phyloP scores from a whole-genome alignment of 1,140 invertebrate genomes.

The Cotesia vestalis region DNA sequence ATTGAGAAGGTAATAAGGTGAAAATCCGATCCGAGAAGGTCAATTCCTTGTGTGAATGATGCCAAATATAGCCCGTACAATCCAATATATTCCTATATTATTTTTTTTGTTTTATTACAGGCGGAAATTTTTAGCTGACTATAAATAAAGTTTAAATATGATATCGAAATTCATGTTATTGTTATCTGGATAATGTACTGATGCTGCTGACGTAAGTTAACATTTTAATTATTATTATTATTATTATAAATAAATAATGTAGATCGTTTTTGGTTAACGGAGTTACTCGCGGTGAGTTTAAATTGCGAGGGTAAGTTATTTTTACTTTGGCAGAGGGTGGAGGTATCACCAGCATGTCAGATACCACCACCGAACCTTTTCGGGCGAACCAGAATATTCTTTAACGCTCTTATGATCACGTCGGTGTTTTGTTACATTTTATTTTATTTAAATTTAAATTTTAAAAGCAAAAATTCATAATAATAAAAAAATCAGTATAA shows the following conservation, averaged over 20 bases:
- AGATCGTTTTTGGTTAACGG: slow-evolving; percentile 39
- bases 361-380: slow-evolving; percentile 57
- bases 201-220: slow-evolving; percentile 22
- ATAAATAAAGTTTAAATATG: too few relatives aligned
- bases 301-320: slow-evolving; percentile 58
- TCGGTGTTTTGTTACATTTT: slow-evolving; percentile 58
- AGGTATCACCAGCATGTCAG: slow-evolving; percentile 34
- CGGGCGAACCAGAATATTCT: slow-evolving; percentile 55
- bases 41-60: too few relatives aligned
- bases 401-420: slow-evolving; percentile 34
- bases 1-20: neutral
- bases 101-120: too few relatives aligned
- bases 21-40: slow-evolving; percentile 25
- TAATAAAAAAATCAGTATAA: too few relatives aligned
- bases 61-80: too few relatives aligned
- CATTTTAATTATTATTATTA: neutral
- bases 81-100: too few relatives aligned
- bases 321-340: slow-evolving; percentile 50
- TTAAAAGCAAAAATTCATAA: too few relatives aligned
- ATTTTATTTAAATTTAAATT: neutral
- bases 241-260: slow-evolving; percentile 22
- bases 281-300: neutral
- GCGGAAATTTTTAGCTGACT: too few relatives aligned
- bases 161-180: too few relatives aligned
- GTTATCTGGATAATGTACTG: slow-evolving; percentile 12